A percentile compares a stretch with the other conserved stretches of the same genome.
Evolutionary conservation across 2,888 invertebrate species (phyloP).

Genomic region (Zygaena filipendulae): DNA sequence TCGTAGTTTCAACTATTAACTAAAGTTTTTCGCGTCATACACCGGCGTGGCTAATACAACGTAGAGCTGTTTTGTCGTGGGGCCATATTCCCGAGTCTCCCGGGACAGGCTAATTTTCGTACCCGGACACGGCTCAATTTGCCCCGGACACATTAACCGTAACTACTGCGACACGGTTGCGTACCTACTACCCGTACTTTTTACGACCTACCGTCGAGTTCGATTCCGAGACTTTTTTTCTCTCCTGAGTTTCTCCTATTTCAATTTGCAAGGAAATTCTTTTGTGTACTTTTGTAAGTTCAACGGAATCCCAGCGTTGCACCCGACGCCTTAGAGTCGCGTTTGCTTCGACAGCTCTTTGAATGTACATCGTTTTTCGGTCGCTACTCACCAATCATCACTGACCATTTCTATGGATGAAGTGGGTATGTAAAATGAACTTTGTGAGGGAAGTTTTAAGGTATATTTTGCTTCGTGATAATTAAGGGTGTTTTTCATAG

Average conservation of each 20-base stretch:
- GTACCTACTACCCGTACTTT: slow-evolving; percentile 46
- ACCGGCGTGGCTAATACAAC: no score
- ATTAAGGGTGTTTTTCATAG: slow-evolving; percentile 23
- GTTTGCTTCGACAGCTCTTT: no score
- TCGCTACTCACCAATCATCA: slow-evolving; percentile 41
- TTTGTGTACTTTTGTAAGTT: no score
- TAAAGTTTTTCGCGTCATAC: no score
- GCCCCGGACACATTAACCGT: slow-evolving; percentile 59
- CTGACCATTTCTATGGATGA: slow-evolving; percentile 34
- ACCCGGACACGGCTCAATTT: slow-evolving; percentile 61
- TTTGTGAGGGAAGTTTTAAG: slow-evolving; percentile 16
- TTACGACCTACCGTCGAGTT: slow-evolving; percentile 44
- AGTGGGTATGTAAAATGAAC: slow-evolving; percentile 18
- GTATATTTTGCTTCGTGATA: slow-evolving; percentile 21
- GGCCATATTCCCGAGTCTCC: slow-evolving; percentile 25
- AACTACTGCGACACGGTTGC: slow-evolving; percentile 57
- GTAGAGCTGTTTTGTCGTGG: no score
- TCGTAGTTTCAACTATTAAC: no score
- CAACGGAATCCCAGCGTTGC: not conserved
- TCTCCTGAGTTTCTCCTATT: slow-evolving; percentile 41
- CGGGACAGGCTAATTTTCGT: slow-evolving; percentile 53
- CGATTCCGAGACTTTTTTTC: slow-evolving; percentile 25
- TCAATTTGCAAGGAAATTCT: slow-evolving; percentile 54
- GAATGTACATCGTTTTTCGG: slow-evolving; percentile 26
- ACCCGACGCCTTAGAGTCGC: no score